Evolutionary conservation across 2,888 invertebrate genomes (phyloP).

Genomic region (Cheilosia impressa): DNA sequence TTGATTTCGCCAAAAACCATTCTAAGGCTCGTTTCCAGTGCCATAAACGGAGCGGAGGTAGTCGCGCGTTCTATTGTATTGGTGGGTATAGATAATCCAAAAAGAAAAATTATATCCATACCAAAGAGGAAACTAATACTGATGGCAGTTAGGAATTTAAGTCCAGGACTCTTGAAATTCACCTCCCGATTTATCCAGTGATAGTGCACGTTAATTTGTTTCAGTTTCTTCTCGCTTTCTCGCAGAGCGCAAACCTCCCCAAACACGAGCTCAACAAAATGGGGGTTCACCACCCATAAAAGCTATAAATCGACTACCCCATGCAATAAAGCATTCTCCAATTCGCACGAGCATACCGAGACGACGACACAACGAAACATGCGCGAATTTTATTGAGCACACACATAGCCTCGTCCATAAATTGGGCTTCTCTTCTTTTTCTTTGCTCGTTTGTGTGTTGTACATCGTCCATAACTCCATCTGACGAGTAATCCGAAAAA

Average conservation of each 20-base stretch:
- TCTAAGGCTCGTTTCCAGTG: conserved; percentile 69
- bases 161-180: conserved; percentile 59
- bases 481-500: conserved; percentile 71
- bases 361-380: conserved; percentile 66
- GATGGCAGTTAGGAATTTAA: conserved; percentile 60
- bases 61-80: conserved; percentile 25
- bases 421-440: conserved; percentile 27
- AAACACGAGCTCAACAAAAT: conserved; percentile 42
- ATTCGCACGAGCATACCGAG: conserved; percentile 64
- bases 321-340: conserved; percentile 72
- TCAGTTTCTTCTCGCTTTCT: conserved; percentile 43
- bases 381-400: conserved; percentile 74
- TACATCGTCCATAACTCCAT: conserved; percentile 64
- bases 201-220: conserved; percentile 26
- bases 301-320: conserved; percentile 71
- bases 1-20: conserved; percentile 74
- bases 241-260: conserved; percentile 27
- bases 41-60: conserved; percentile 48
- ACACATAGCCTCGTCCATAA: conserved; percentile 47
- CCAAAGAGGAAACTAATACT: conserved; percentile 28
- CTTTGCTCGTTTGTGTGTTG: conserved; percentile 21
- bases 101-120: background rate
- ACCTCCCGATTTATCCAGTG: conserved; percentile 61
- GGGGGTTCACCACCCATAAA: conserved; percentile 58
- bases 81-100: conserved; percentile 39